Base-by-base conservation (phyloP, 2,113 vertebrate species). In the Crotophaga sulcirostris region DNA sequence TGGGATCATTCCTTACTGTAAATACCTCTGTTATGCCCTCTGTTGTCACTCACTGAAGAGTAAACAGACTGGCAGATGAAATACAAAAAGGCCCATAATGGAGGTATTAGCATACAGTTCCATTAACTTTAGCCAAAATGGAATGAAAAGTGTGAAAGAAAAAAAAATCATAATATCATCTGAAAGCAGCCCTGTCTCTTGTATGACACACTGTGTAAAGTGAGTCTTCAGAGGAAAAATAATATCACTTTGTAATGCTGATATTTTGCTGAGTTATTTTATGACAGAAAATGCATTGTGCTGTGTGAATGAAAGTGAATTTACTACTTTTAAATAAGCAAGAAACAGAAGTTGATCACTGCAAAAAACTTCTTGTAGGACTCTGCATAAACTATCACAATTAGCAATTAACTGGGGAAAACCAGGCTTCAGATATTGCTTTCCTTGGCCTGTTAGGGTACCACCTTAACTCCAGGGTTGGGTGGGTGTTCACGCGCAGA, bases 151-250 rank as follows among this genome's bases (percentile, higher is more conserved):
- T 47, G 28, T 51, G 14, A 89, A n/a, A 23, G 64, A 67, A 90
- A 77, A 80, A 47, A 84, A 42, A 59, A 47, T 52, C 45, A 28
- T 64, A 38, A 44, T 56, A 72, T 93, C 75, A 70, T 55, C 82
- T 93, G 62, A 91, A 87, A 96, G 74, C 94, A 90, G 56, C 82
- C 33, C 75, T 89, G 81, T 94, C 92, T 94, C 63, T 45, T 38
- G 55, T 16, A 47, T 95, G 92, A 91, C 94, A 89, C 1, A 4
- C 92, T 59, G 67, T 69, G 79, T 81, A 96, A 96, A 96, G 76
- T 62, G 69, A 95, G 45, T 40, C 87, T 97, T 97, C 96, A 97
- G 96, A 97, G 89, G 91, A 87, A 86, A 95, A 76, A 78, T 74
- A 93, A 60, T 62, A 93, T 67, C 69, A 81, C 74, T 96, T 93